Conservation (phyloP, 2,888 invertebrate species). For the Drosophila phalerata region DNA sequence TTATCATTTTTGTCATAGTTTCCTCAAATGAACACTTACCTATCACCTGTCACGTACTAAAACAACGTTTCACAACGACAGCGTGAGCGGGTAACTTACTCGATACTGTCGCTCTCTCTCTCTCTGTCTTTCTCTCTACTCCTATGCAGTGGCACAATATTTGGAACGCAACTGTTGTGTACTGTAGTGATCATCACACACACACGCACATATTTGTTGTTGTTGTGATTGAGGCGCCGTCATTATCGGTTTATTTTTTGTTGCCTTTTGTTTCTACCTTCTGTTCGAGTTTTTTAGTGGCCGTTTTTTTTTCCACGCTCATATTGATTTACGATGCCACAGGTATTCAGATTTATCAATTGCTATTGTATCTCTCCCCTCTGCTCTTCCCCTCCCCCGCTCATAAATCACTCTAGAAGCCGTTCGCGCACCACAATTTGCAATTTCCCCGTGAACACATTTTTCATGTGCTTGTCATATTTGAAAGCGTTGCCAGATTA, state of each 20-base stretch:
- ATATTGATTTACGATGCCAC: conserved; percentile 54
- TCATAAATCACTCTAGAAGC: conserved; percentile 15
- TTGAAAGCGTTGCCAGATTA: not conserved
- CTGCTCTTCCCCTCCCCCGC: no score
- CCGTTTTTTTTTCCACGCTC: conserved; percentile 26
- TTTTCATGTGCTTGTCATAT: not conserved
- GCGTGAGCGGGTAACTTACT: conserved; percentile 1
- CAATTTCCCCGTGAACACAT: not conserved
- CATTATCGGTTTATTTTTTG: conserved; percentile 38
- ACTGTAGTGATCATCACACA: conserved; percentile 28
- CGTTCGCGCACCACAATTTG: not conserved
- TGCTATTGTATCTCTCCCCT: conserved; percentile 9
- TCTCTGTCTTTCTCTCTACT: not conserved
- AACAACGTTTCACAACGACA: conserved; percentile 14
- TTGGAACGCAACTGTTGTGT: conserved; percentile 13
- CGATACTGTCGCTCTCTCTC: not conserved
- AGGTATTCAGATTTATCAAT: conserved; percentile 59
- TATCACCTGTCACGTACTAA: conserved; percentile 55
- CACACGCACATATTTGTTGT: conserved; percentile 5
- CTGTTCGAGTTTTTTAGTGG: conserved; percentile 7
- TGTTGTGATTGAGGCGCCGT: conserved; percentile 20
- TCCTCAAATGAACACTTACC: conserved; percentile 21
- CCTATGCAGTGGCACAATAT: not conserved
- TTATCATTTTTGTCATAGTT: conserved; percentile 27
- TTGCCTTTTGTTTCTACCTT: conserved; percentile 18